phyloP scores from a whole-genome alignment of 2,888 invertebrate species.

The Podotricha telesiphe region DNA sequence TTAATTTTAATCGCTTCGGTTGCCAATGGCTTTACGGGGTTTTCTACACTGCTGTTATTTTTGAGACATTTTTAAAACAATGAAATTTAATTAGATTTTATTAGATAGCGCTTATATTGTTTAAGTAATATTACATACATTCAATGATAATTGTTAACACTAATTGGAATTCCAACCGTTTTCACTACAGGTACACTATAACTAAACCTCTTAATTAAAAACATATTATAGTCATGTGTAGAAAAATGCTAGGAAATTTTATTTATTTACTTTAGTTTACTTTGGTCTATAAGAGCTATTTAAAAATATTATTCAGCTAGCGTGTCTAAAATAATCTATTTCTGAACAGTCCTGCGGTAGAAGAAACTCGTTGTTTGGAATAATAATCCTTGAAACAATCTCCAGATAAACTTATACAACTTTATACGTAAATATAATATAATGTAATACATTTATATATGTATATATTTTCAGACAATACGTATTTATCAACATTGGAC shows the following conservation, averaged over 20 bases:
- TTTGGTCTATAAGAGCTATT: neutral
- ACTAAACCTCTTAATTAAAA: neutral
- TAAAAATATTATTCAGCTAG: neutral
- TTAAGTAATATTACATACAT: no score
- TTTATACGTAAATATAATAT: neutral
- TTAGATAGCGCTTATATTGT: no score
- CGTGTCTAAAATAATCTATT: constrained; percentile 12
- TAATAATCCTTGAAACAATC: neutral
- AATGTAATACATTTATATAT: neutral
- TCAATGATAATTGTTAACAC: no score
- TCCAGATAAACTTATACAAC: constrained; percentile 1
- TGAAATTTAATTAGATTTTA: no score
- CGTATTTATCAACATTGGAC: neutral
- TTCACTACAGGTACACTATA: neutral
- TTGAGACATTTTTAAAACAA: no score
- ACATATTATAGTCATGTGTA: neutral
- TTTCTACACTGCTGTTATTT: no score
- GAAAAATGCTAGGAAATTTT: neutral
- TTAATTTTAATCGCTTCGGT: neutral
- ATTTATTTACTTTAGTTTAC: neutral
- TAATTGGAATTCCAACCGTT: no score
- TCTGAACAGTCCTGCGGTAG: constrained; percentile 21
- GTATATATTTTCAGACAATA: neutral
- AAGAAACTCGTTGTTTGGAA: constrained; percentile 30
- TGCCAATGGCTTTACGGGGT: neutral